Base-by-base conservation (phyloP, 53 echinoderm and acorn worm genomes). In the Paracentrotus lividus region DNA sequence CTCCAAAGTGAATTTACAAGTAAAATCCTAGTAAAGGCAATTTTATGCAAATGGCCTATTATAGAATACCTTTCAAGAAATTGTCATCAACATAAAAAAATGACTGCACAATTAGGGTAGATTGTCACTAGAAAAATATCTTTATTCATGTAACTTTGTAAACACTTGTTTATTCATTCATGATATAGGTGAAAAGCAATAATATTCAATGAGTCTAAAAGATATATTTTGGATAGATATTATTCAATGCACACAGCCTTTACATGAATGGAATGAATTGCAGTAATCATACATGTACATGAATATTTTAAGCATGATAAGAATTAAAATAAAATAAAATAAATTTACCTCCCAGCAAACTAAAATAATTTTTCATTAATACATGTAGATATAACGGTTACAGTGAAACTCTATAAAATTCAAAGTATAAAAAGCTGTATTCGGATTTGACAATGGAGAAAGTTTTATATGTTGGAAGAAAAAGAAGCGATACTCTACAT, bases 111-210 rank as follows among this genome's bases (percentile, higher is more conserved):
- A 26, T 52, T 52, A 86, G 38, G 10, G 18, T 55, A 32, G 24
- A 23, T 13, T 31, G 24, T 86, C 38, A 55, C 85, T 85, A 47
- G 54, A 86, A 36, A 86, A 77, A 55, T 55, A 34, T 34, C 21
- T 86, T 86, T 86, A 86, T 86, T 86, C 34, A 86, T 56, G 38
- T 86, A 86, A 26, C 34, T 21, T 55, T 54, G 34, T 21, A 55
- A 55, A 54, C 56, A 55, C 31, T 54, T 86, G n/a, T 49, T 86
- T 21, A 20, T 36, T 56, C 56, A 55, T 3, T 33, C 18, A n/a
- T n/a, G n/a, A 34, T 18, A 81, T 27, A 47, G 16, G 13, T 86
- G 20, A 33, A 85, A 27, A 51, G n/a, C 12, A 85, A 85, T 86
- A n/a, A n/a, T n/a, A n/a, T n/a, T 81, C 47, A 2, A 47, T 2